Conservation (phyloP, 2,797 vertebrate species). For the Oceanodroma leucorhoa region DNA sequence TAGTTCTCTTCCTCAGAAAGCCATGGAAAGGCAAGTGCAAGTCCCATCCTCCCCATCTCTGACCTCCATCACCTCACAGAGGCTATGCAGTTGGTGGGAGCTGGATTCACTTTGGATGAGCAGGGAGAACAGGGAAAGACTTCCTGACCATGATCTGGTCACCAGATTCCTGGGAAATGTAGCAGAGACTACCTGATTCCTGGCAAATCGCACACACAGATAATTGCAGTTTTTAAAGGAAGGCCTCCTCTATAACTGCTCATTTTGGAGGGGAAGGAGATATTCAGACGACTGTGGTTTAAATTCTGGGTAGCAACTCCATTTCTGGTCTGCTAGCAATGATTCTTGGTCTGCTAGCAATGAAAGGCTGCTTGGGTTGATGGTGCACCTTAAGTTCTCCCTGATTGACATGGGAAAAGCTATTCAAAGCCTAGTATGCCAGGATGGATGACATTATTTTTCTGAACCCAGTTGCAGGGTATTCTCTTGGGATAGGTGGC, state of each 20-base stretch:
- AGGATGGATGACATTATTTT: neutral
- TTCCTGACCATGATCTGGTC: neutral
- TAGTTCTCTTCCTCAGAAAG: neutral
- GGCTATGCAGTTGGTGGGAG: neutral
- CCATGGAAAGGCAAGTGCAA: neutral
- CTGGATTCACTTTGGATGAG: neutral
- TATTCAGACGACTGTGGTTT: neutral
- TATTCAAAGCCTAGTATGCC: neutral
- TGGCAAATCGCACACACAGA: neutral
- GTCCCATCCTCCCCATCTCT: neutral
- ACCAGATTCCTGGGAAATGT: neutral
- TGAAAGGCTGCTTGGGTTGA: neutral
- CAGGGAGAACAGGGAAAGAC: neutral
- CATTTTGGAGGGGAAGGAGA: neutral
- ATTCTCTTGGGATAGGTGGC: conserved; percentile 32
- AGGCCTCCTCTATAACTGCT: neutral
- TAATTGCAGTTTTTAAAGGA: neutral
- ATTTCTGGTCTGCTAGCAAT: neutral
- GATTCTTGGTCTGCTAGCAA: neutral
- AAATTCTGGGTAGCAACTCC: neutral
- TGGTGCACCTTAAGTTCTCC: neutral
- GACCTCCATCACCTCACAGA: neutral
- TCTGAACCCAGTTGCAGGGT: neutral
- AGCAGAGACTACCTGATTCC: neutral
- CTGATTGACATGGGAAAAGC: conserved; percentile 18